Evolutionary conservation across 2,888 invertebrate species (phyloP), one percentile per base, ranked within the genome.

Genomic region (Tachystola acroxantha): DNA sequence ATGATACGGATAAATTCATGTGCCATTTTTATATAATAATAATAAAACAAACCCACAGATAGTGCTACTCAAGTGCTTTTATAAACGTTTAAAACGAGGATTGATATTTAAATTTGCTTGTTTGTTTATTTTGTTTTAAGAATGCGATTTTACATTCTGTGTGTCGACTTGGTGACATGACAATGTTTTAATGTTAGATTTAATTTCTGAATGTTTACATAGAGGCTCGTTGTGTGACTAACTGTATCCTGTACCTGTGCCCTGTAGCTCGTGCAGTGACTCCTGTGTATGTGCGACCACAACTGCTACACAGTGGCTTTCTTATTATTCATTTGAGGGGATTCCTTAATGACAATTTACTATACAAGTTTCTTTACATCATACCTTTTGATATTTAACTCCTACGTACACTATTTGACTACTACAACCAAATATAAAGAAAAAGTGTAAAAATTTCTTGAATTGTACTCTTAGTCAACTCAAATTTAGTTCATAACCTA

Each of bases 21-120:
- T 81, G 81, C 82, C 81, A 82, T 82, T 80, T 80, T 75, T 74
- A 71, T 66, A 69, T 62, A 55, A 42, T 41, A 51, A 56, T 48
- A 52, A 43, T 52, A 52, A 52, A 52, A 57, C 52, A 53, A 63
- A 64, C 54, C 54, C 68, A 73, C 67, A 64, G 69, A 67, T 66
- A 69, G 75, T 82, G 81, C 81, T 80, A 82, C 61, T 74, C 68
- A 77, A 84, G 84, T 82, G 84, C 85, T 85, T 85, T 80, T 78
- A 75, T 73, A 69, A 70, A 72, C 67, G 69, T 75, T 74, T 62
- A 64, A 57, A 64, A 67, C 57, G 57, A 64, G 59, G 63, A 61
- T 24, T 58, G 80, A 85, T 84, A 82, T 73, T 84, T 85, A 80
- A 86, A 86, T 86, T 86, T 86, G 85, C 85, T 86, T 85, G 84